These are phyloP conservation scores for Smutsia temminckii DNA, from an alignment of 2,797 vertebrate genomes.

Conservation along the genomic window DNA sequence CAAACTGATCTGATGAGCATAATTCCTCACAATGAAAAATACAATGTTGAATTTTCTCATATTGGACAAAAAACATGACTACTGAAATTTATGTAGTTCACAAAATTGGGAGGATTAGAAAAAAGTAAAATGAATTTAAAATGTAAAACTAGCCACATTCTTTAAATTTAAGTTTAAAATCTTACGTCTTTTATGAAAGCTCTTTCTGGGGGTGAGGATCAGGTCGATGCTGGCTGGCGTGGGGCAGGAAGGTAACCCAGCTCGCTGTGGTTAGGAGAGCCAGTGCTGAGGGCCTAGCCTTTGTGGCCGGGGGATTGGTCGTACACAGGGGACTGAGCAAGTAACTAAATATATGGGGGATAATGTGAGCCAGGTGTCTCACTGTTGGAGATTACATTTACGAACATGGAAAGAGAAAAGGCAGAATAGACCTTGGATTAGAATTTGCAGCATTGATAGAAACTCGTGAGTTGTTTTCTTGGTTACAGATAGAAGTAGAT, in stretches of 20 bases:
- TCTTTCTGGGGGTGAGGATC: not conserved
- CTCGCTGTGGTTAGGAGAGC: not conserved
- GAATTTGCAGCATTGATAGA: not conserved
- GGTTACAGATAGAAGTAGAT: not conserved
- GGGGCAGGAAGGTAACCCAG: not conserved
- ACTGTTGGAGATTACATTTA: not conserved
- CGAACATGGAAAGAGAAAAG: not conserved
- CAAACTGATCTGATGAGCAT: not conserved
- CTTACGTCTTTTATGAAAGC: not conserved
- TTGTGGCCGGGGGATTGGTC: not conserved
- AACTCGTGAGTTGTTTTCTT: not conserved
- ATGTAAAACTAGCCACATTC: not conserved
- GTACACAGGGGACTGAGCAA: not conserved
- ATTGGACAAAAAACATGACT: not conserved
- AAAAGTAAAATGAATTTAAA: not conserved
- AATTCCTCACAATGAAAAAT: not conserved
- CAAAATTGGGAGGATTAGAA: not conserved
- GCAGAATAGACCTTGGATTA: not conserved
- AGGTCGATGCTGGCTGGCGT: not conserved
- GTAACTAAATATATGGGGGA: not conserved
- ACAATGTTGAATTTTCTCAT: not conserved
- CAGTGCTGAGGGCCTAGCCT: not conserved
- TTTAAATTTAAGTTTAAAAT: not conserved
- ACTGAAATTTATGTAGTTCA: not conserved
- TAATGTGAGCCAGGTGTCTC: not conserved